phyloP scores from a whole-genome alignment of 2,113 vertebrate genomes.

The Paraplagusia blochii region DNA sequence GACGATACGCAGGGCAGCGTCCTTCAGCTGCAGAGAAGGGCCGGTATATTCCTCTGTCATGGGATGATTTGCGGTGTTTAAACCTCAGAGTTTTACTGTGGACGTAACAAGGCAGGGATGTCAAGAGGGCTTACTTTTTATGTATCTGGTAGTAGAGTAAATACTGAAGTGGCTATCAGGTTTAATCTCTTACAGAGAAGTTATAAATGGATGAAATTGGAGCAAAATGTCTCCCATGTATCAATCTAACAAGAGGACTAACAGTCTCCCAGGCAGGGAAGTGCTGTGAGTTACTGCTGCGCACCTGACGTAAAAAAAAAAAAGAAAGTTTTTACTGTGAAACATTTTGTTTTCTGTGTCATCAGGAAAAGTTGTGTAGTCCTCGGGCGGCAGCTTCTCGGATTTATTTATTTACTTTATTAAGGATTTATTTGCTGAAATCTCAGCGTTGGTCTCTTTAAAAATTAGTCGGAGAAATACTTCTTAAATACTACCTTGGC shows the following conservation, averaged over 20 bases:
- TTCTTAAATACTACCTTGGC: no score
- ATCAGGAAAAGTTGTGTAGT: no score
- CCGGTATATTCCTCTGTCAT: conserved; percentile 17
- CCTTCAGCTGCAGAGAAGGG: conserved; percentile 14
- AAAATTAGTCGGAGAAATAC: no score
- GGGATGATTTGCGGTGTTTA: conserved; percentile 26
- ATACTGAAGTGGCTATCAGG: conserved; percentile 9
- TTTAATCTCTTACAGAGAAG: conserved; percentile 9
- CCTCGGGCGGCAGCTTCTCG: no score
- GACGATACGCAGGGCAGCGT: conserved; percentile 13
- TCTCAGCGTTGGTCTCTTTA: no score
- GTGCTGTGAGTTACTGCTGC: not conserved
- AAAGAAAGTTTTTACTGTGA: no score
- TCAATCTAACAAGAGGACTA: conserved; percentile 6
- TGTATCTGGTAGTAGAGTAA: not conserved
- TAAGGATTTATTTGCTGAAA: no score
- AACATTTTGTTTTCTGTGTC: no score
- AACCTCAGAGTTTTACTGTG: conserved; percentile 20
- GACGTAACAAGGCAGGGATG: not conserved
- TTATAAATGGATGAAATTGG: conserved; percentile 17
- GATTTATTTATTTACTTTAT: no score
- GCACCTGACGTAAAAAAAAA: no score
- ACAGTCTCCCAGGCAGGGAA: not conserved
- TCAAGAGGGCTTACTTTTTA: conserved; percentile 22
- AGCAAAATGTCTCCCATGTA: conserved; percentile 20